phyloP scores from a whole-genome alignment of 30 jellyfish, hydroid and myxozoan genomes.

The Clytia hemisphaerica region DNA sequence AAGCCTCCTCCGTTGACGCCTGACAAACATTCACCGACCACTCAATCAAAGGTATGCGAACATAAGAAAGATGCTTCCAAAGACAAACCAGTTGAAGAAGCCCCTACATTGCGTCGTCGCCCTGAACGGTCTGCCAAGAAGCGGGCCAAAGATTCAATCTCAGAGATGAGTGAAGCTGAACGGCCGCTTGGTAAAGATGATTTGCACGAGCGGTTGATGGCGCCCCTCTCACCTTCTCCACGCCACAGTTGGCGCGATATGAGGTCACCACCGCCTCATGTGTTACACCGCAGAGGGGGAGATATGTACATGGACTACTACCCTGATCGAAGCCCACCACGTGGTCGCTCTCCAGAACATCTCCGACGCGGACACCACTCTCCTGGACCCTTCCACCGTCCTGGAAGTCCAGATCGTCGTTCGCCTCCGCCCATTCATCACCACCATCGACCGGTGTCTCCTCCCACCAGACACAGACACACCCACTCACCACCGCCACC shows the following conservation, averaged over 20 bases:
- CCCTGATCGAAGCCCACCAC: slow-evolving; percentile 17
- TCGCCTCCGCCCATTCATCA: no score
- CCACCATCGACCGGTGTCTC: no score
- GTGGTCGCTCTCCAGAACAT: neutral
- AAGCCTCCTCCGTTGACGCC: no score
- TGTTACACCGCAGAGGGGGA: neutral
- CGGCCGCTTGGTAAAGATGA: no score
- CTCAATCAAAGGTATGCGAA: slow-evolving; percentile 9
- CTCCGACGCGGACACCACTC: neutral
- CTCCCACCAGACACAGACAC: neutral
- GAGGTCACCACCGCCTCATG: slow-evolving; percentile 2
- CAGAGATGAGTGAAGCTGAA: slow-evolving; percentile 43
- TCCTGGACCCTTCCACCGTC: neutral
- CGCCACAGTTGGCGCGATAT: neutral
- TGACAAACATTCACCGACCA: no score
- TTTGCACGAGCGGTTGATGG: neutral
- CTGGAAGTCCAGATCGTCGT: no score
- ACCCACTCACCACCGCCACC: no score
- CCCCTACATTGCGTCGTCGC: neutral
- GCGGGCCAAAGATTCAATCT: slow-evolving; percentile 39
- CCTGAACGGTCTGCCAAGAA: slow-evolving; percentile 47
- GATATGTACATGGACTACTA: neutral
- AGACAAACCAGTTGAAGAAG: neutral
- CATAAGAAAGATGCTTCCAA: slow-evolving; percentile 1
- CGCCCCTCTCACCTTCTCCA: neutral